Conservation (phyloP, 1,140 invertebrate species). For the Heliconius himera region DNA sequence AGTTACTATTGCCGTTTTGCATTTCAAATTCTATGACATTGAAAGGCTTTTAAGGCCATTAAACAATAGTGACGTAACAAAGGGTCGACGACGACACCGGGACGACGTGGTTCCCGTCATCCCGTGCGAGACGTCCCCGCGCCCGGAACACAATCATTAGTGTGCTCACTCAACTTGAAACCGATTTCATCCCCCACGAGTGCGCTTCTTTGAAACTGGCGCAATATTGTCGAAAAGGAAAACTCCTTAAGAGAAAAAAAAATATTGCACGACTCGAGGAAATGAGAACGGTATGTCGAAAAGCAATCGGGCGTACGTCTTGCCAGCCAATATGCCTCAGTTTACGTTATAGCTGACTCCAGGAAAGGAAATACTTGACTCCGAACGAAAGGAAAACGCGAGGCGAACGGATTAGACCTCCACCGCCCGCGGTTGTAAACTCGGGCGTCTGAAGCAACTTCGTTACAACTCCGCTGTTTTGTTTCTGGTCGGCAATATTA, state of each 20-base stretch:
- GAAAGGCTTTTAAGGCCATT: constrained; percentile 77
- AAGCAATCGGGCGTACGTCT: constrained; percentile 70
- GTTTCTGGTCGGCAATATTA: constrained; percentile 76
- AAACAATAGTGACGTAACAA: constrained; percentile 67
- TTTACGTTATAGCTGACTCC: constrained; percentile 68
- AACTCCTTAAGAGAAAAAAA: constrained; percentile 69
- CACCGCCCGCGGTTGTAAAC: constrained; percentile 71
- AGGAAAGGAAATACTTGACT: constrained; percentile 53
- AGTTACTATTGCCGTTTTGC: constrained; percentile 41
- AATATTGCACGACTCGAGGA: constrained; percentile 57
- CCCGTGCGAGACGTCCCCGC: constrained; percentile 50
- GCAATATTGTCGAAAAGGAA: constrained; percentile 79
- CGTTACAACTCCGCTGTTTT: constrained; percentile 77
- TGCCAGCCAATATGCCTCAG: constrained; percentile 65
- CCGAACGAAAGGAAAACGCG: constrained; percentile 50
- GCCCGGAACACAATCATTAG: constrained; percentile 79
- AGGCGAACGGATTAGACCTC: constrained; percentile 45
- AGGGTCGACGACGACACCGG: constrained; percentile 53
- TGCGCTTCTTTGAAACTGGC: constrained; percentile 73
- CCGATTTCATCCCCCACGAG: constrained; percentile 73
- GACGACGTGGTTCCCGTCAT: constrained; percentile 46
- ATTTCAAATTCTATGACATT: constrained; percentile 62
- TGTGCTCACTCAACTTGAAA: constrained; percentile 79
- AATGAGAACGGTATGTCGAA: constrained; percentile 70
- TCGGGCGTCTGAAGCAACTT: constrained; percentile 69